These are phyloP conservation scores for Sitobion miscanthi DNA, from an alignment of 1,140 invertebrate species.

Conservation along the genomic window DNA sequence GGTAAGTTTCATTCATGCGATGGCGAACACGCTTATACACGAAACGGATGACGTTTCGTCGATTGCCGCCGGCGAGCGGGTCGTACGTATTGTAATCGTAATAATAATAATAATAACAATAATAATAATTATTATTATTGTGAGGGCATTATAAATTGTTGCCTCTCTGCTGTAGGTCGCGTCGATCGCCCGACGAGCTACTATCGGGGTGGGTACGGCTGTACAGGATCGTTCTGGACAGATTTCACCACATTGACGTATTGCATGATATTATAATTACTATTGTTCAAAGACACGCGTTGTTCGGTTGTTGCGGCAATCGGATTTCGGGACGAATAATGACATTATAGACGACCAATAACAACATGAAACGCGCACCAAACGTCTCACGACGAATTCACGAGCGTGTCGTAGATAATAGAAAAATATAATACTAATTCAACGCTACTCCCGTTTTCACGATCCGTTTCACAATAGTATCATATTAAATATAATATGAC, in stretches of 20 bases:
- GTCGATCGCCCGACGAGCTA: neutral
- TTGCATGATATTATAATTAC: neutral
- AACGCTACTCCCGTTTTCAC: neutral
- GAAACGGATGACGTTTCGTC: neutral
- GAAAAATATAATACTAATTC: neutral
- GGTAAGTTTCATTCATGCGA: constrained; percentile 27
- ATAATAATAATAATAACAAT: neutral
- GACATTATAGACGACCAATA: neutral
- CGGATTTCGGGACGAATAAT: neutral
- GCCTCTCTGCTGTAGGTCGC: neutral
- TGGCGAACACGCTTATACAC: neutral
- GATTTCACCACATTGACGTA: neutral
- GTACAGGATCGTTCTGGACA: neutral
- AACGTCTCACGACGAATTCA: neutral
- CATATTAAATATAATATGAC: neutral
- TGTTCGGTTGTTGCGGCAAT: neutral
- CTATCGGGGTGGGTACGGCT: neutral
- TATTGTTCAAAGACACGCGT: neutral
- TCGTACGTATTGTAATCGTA: neutral
- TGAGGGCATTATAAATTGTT: neutral
- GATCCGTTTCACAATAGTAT: neutral
- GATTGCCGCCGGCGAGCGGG: neutral
- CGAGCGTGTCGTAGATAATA: neutral
- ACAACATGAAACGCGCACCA: neutral
- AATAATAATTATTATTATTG: neutral